Base-by-base conservation (phyloP, 2,888 invertebrate genomes). In the Cosmia trapezina region DNA sequence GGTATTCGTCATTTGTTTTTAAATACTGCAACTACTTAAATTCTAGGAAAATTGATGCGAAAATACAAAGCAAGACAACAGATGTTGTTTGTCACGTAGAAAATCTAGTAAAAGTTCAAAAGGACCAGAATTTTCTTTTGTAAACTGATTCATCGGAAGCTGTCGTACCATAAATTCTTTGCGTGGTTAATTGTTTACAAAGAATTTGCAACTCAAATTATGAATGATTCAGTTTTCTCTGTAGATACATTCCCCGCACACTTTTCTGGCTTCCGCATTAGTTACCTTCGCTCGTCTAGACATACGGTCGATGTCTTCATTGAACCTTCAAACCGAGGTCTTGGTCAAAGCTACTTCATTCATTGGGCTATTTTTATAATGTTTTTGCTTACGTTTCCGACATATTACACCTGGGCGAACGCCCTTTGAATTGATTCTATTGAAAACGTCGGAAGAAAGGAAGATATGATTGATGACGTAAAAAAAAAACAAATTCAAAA, bases 291-390 rank as follows among this genome's bases (percentile, higher is more conserved):
- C 45, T 69, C 71, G 78, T 78, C 74, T 81, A 80, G 79, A 81
- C 87, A 75, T 83, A 82, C 87, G 89, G 90, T 89, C 89, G 89
- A 88, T 86, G 90, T 85, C 80, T 88, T 78, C 70, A 76, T 63
- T 69, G 78, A 81, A 84, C 86, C 87, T 86, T 86, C 86, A 71
- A 49, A 66, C 47, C 81, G 70, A 86, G 86, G 86, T 86, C 86
- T 86, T 83, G 84, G 86, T 80, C 86, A 82, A 71, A 73, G 71
- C 66, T 67, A 41, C 63, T 78, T 66, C 81, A 83, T 84, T 83
- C 78, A 86, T 78, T 67, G 72, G 68, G 41, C 73, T 86, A 86
- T 86, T 84, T 86, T 85, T 78, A 68, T 43, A 64, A 60, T 49
- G 62, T 69, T 65, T 80, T 70, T 79, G 70, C 80, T 83, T 75